Percentiles rank a stretch among this genome's conserved stretches.
Evolutionary conservation across 2,113 vertebrate genomes (phyloP).

Genomic region (Tyrannus savana): DNA sequence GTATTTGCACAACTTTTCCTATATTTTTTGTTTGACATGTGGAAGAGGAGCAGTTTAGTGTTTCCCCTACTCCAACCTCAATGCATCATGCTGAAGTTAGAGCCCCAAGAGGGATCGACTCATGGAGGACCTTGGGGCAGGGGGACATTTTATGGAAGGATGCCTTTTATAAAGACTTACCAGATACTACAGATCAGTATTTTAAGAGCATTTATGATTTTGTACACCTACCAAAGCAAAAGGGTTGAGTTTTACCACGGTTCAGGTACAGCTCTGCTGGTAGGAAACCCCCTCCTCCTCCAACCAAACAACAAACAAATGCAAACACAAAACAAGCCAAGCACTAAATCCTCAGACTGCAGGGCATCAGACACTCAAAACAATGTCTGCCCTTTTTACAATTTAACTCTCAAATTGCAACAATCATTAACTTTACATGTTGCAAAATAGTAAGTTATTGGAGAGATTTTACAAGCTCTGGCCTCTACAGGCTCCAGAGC

Average conservation of each 20-base stretch:
- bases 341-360: not conserved
- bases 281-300: not conserved
- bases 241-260: not conserved
- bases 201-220: not conserved
- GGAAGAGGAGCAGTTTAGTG: not conserved
- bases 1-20: not conserved
- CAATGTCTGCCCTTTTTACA: not conserved
- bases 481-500: not conserved
- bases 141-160: not conserved
- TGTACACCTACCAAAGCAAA: not conserved
- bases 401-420: not conserved
- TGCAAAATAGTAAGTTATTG: not conserved
- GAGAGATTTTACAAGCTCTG: not conserved
- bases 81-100: not conserved
- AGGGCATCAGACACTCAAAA: not conserved
- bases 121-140: not conserved
- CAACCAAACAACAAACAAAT: not conserved
- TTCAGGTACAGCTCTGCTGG: not conserved
- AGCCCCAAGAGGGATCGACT: not conserved
- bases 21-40: not conserved
- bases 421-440: rapidly evolving
- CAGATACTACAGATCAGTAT: not conserved
- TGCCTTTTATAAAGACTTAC: not conserved
- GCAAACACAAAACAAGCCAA: not conserved
- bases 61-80: not conserved